These are phyloP conservation scores for Coelopa pilipes DNA, from an alignment of 2,888 invertebrate genomes.

Conservation along the genomic window DNA sequence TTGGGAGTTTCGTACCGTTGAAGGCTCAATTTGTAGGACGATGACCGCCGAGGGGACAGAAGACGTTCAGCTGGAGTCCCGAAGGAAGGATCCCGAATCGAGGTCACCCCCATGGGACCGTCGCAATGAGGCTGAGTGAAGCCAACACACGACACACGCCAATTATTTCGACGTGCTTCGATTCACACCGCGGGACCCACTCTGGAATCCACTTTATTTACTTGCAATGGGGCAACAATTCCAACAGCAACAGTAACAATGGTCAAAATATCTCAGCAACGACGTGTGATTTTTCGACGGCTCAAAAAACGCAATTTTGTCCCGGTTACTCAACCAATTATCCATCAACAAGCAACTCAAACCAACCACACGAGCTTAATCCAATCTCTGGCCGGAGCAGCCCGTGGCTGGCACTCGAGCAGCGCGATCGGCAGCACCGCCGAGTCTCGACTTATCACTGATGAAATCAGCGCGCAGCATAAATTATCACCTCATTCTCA, in stretches of 20 bases:
- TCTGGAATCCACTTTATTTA: not conserved
- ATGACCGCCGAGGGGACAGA: too few relatives aligned
- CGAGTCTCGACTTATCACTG: constrained; percentile 16
- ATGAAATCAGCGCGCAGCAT: constrained; percentile 45
- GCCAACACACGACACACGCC: too few relatives aligned
- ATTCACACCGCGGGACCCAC: not conserved
- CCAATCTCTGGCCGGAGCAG: not conserved
- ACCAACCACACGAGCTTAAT: not conserved
- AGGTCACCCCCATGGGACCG: too few relatives aligned
- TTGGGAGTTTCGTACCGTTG: too few relatives aligned
- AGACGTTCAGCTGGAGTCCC: too few relatives aligned
- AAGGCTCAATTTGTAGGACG: too few relatives aligned
- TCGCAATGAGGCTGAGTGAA: too few relatives aligned
- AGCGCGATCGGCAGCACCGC: not conserved
- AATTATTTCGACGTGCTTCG: not conserved
- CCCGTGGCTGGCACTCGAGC: constrained; percentile 11
- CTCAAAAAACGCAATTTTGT: constrained; percentile 4
- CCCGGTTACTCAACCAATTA: constrained; percentile 15
- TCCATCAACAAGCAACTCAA: not conserved
- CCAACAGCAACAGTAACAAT: not conserved
- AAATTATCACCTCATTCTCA: constrained; percentile 59
- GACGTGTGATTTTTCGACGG: not conserved
- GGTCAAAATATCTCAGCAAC: not conserved
- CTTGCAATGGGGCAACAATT: not conserved
- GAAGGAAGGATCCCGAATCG: too few relatives aligned